phyloP scores from a whole-genome alignment of 2,888 invertebrate genomes.

The Rotaria macrura region DNA sequence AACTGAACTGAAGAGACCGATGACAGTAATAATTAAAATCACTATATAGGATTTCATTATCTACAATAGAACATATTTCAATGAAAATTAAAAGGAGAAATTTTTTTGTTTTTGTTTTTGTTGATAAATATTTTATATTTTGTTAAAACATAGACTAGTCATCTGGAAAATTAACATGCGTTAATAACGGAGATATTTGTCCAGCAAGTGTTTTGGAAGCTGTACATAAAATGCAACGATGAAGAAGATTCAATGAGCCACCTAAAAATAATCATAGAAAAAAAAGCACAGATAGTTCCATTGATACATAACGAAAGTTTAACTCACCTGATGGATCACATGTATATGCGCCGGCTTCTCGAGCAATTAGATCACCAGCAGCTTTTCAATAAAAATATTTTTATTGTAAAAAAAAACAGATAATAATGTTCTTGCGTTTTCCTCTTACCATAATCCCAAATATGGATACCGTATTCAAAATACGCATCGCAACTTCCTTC shows the following conservation, averaged over 20 bases:
- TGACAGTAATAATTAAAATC: neutral
- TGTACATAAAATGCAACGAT: slow-evolving; percentile 60
- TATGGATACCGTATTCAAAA: slow-evolving; percentile 83
- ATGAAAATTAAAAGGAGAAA: too few relatives aligned
- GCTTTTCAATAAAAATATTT: slow-evolving; percentile 40
- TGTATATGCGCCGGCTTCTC: slow-evolving; percentile 78
- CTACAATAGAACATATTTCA: neutral
- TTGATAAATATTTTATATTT: neutral
- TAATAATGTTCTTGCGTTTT: too few relatives aligned
- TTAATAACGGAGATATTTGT: slow-evolving; percentile 24
- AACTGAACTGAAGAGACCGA: neutral
- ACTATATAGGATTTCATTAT: neutral
- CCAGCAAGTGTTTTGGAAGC: slow-evolving; percentile 25
- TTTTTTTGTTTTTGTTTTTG: too few relatives aligned
- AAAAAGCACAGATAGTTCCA: too few relatives aligned
- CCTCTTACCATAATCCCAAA: slow-evolving; percentile 63
- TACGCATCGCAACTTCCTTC: slow-evolving; percentile 75
- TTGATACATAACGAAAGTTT: neutral
- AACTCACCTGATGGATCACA: slow-evolving; percentile 64
- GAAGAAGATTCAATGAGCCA: slow-evolving; percentile 67
- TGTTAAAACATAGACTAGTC: neutral
- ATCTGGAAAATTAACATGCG: slow-evolving; percentile 23
- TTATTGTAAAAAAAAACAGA: neutral
- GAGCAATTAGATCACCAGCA: slow-evolving; percentile 68
- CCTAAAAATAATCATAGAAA: slow-evolving; percentile 55